phyloP scores from a whole-genome alignment of 2,113 vertebrate genomes.

The Chamaetylas fuelleborni region DNA sequence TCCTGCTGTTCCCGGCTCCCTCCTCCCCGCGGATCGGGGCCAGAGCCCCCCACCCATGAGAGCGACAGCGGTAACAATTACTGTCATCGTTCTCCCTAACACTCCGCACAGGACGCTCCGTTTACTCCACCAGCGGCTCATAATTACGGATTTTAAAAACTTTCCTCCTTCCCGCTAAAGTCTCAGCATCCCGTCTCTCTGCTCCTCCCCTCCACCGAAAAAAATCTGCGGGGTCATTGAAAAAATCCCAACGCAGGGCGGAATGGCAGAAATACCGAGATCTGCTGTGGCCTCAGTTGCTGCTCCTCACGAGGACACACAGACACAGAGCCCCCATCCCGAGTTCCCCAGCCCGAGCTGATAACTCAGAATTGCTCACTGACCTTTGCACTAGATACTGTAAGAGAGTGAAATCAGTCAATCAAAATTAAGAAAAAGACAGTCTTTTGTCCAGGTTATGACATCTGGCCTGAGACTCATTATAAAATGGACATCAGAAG shows the following conservation, averaged over 20 bases:
- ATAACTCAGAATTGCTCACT: background rate
- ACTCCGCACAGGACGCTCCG: background rate
- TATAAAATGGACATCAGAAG: background rate
- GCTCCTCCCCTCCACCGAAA: background rate
- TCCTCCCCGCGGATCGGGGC: too few relatives aligned
- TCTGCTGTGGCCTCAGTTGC: background rate
- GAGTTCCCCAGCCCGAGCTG: background rate
- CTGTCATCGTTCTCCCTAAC: background rate
- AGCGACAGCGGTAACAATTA: background rate
- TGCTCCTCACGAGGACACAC: background rate
- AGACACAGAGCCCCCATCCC: too few relatives aligned
- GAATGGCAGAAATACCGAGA: background rate
- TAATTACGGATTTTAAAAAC: background rate
- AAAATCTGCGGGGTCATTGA: background rate
- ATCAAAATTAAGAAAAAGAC: background rate
- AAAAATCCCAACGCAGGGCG: background rate
- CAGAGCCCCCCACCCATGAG: background rate
- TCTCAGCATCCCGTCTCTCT: background rate
- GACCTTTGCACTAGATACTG: background rate
- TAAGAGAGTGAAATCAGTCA: background rate
- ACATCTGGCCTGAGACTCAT: background rate
- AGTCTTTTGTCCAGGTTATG: background rate
- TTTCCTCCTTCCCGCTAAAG: background rate
- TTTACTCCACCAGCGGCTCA: background rate
- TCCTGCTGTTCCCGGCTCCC: background rate